Evolutionary conservation across 2,113 vertebrate genomes (phyloP), one percentile per base, ranked within the genome.

Genomic region (Phylloscopus trochilus): DNA sequence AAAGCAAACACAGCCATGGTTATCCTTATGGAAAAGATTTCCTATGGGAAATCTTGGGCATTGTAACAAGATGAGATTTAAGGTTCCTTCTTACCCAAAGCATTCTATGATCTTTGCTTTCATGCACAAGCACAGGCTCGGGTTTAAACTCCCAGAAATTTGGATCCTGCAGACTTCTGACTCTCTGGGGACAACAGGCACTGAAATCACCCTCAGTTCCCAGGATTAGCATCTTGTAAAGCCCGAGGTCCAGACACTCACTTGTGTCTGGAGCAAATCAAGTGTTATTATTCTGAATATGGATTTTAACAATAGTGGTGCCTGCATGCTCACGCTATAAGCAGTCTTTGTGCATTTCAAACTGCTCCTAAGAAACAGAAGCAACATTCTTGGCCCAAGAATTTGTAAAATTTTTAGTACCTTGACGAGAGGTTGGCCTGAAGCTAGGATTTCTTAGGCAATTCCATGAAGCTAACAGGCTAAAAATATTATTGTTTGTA

Each of bases 51-150:
- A 28, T 68, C 46, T 1, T 27, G 37, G 53, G 27, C 15, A 27
- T 21, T 60, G 73, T 46, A 60, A 44, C 1, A 4, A 77, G 22
- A 44, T 37, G 46, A 77, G 5, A 17, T 69, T 60, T 28, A 77
- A 69, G 37, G 17, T 52, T 31, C 31, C 14, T 44, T 59, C 44
- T 35, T 37, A 21, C 31, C 44, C 44, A 59, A 68, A 46, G 23
- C 55, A 27, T 37, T 39, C 63, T 28, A 5, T 33, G 75, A 44
- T n/a, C 30, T 31, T 46, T 73, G 20, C 33, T 51, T 69, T 69
- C 9, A 10, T 15, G 63, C 21, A 44, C 14, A 80, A 72, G 16
- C 23, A 31, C 4, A n/a, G n/a, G 53, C 74, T 51, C 0, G 0
- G 30, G 13, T 69, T 51, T 23, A 66, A 63, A 33, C 9, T 18